Percentiles rank a stretch among this genome's conserved stretches.
Evolutionary conservation across 2,113 vertebrate genomes (phyloP).

Genomic region (Fulica atra): DNA sequence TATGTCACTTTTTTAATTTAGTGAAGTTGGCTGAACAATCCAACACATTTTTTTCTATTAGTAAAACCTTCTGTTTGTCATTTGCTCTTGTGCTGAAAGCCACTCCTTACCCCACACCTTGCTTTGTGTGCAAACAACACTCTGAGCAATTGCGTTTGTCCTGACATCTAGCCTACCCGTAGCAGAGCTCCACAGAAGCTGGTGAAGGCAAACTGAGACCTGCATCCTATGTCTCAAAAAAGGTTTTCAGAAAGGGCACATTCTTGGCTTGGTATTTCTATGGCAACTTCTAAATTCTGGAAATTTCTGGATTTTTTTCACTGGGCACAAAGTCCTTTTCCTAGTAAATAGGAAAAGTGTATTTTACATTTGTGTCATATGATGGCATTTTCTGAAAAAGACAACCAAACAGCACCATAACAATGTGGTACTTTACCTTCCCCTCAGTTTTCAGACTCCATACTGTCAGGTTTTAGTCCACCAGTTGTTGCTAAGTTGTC

Average conservation of each 20-base stretch:
- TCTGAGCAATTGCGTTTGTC: background rate
- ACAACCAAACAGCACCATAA: background rate
- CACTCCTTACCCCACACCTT: constrained; percentile 2
- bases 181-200: background rate
- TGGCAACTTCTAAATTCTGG: background rate
- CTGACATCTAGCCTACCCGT: background rate
- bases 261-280: background rate
- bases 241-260: background rate
- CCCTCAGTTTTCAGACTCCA: background rate
- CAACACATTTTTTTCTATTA: background rate
- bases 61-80: background rate
- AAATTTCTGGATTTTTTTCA: background rate
- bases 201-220: background rate
- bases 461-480: background rate
- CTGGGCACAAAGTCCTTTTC: background rate
- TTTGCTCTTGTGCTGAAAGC: background rate
- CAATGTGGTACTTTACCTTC: background rate
- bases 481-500: background rate
- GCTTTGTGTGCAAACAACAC: background rate
- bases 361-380: background rate
- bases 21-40: background rate
- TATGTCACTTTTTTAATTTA: background rate
- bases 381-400: background rate
- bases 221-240: background rate
- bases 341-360: background rate